phyloP scores from a whole-genome alignment of 2,888 invertebrate genomes.

The Lithophane semibrunnea region DNA sequence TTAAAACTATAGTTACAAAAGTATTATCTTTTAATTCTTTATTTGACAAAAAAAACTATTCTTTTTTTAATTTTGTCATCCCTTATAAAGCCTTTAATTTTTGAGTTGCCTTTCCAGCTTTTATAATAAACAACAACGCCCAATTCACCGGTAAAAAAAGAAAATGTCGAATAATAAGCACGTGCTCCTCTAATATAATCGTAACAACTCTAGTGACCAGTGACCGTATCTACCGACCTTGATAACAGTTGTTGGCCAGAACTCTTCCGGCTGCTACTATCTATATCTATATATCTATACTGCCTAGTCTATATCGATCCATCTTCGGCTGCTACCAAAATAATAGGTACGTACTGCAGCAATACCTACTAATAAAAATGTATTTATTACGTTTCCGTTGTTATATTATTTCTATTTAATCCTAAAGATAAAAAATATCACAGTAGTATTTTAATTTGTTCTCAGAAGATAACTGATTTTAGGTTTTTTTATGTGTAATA shows the following conservation, averaged over 20 bases:
- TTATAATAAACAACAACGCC: not conserved
- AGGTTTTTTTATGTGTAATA: not conserved
- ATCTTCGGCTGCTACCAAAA: conserved; percentile 39
- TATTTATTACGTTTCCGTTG: not conserved
- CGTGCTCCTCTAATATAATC: not conserved
- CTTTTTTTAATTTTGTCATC: not conserved
- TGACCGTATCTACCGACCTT: conserved; percentile 59
- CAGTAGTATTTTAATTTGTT: conserved; percentile 32
- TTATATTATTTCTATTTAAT: conserved; percentile 34
- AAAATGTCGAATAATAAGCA: not conserved
- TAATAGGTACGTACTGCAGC: conserved; percentile 28
- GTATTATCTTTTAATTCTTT: not conserved
- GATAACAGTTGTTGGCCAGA: conserved; percentile 59
- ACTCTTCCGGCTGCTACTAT: conserved; percentile 58
- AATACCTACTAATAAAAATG: conserved; percentile 29
- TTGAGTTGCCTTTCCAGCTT: not conserved
- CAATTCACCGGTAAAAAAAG: not conserved
- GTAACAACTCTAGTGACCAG: conserved; percentile 31
- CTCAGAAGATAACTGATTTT: not conserved
- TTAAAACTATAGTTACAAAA: not conserved
- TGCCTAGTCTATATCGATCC: conserved; percentile 53
- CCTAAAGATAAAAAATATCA: conserved; percentile 22
- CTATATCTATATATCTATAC: conserved; percentile 27
- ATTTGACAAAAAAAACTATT: no score
- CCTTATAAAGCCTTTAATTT: not conserved